Base-by-base conservation (phyloP, 2,113 vertebrate genomes). In the Cyprinodon brontotheroides region DNA sequence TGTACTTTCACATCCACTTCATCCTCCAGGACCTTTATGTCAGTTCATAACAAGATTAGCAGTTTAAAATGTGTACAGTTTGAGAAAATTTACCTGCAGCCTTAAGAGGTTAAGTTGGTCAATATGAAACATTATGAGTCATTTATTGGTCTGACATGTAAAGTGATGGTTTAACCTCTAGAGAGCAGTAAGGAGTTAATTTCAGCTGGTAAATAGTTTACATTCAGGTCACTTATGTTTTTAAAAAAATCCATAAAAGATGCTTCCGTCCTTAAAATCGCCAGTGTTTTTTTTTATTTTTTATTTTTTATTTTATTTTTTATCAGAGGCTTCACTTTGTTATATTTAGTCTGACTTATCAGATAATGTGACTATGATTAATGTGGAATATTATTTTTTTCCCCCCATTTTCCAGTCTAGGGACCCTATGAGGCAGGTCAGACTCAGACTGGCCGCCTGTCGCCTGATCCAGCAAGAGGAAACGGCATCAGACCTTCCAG, bases 391-490 rank as follows among this genome's bases (percentile, higher is more conserved):
- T 64, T 29, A 66, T 80, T 81, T 84, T 62, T 80, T 82, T 82
- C 50, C 2, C 2, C 2, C 41, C 8, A 0, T 85, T 84, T 91
- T 90, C 76, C 93, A 99, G 97, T 88, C 95, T 1, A 90, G 89
- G 75, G 92, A 91, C 82, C 92, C 89, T 3, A 68, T 94, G 92
- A 94, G 89, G 84, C 93, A 95, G 75, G 96, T 95, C 13, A 92
- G 96, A 86, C 88, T 65, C 74, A 91, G 87, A 83, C 93, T 98
- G 91, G 97, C 96, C 0, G 92, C 95, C 20, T 87, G 93, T 92
- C 95, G 88, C 84, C 93, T 92, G 4, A 59, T 79, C n/a, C 59
- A 68, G n/a, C 86, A 70, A 3, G 78, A 77, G 61, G 81, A 90
- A 2, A 79, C 75, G 11, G 4, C 63, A 1, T 83, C 90, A 3